Percentiles rank a stretch among this genome's conserved stretches.
Conservation (phyloP, 35 echinoderm and acorn worm genomes). For the Eucidaris tribuloides region DNA sequence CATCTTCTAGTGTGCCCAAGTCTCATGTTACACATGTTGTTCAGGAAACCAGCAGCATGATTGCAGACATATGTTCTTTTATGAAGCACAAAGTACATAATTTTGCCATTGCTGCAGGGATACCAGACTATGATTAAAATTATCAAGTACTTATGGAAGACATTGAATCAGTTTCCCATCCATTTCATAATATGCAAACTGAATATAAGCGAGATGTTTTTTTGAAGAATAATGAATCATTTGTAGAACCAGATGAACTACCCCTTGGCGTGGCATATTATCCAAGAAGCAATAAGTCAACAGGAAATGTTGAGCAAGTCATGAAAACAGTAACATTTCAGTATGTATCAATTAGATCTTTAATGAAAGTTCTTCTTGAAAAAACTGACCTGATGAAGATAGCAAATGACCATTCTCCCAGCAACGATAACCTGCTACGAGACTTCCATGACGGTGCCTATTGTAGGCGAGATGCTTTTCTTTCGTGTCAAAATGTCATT, state of each 20-base stretch:
- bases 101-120: not conserved
- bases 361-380: conserved; percentile 19
- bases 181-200: not conserved
- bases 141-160: not conserved
- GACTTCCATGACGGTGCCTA: not conserved
- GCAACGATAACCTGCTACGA: not conserved
- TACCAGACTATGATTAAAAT: not conserved
- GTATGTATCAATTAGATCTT: not conserved
- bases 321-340: not conserved
- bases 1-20: conserved; percentile 5
- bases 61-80: not conserved
- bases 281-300: not conserved
- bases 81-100: not conserved
- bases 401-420: not conserved
- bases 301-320: not conserved
- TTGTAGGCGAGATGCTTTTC: not conserved
- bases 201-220: not conserved
- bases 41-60: not conserved
- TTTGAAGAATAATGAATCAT: not conserved
- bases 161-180: not conserved
- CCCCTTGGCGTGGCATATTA: not conserved
- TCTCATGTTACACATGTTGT: not conserved
- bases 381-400: not conserved
- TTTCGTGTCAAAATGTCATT: not conserved
- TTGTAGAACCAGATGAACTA: not conserved